phyloP scores from a whole-genome alignment of 2,113 vertebrate species.

The Platanista minor region DNA sequence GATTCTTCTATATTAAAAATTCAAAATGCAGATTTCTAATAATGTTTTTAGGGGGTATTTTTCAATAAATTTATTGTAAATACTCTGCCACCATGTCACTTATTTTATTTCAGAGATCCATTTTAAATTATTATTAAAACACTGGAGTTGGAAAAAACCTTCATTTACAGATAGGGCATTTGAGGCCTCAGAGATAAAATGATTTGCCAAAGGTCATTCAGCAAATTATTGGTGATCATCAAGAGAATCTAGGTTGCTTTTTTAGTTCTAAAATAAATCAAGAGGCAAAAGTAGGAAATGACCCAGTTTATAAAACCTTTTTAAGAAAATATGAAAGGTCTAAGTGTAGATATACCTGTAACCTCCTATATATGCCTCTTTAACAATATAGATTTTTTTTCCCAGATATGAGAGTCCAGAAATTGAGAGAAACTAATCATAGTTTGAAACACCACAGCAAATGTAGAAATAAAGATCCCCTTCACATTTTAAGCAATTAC shows the following conservation, averaged over 20 bases:
- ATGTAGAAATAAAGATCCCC: constrained; percentile 33
- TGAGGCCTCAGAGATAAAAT: neutral
- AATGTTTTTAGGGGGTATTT: neutral
- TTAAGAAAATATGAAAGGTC: neutral
- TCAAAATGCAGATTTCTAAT: constrained; percentile 7
- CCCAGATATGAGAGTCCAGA: neutral
- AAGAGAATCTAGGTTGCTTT: neutral
- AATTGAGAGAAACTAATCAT: constrained; percentile 43
- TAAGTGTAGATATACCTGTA: neutral
- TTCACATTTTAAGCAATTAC: constrained; percentile 37
- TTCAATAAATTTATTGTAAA: neutral
- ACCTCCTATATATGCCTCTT: neutral
- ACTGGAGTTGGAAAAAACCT: neutral
- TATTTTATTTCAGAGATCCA: constrained; percentile 36
- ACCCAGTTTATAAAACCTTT: neutral
- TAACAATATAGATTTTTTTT: neutral
- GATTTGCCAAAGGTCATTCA: neutral
- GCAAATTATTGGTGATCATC: neutral
- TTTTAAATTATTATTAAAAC: constrained; percentile 22
- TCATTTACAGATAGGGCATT: neutral
- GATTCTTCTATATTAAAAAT: neutral
- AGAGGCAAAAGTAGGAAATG: neutral
- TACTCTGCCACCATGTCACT: neutral
- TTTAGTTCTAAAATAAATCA: constrained; percentile 1
- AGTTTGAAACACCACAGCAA: constrained; percentile 43